phyloP scores from a whole-genome alignment of 2,113 vertebrate species.

The Xyliphius kryptos region DNA sequence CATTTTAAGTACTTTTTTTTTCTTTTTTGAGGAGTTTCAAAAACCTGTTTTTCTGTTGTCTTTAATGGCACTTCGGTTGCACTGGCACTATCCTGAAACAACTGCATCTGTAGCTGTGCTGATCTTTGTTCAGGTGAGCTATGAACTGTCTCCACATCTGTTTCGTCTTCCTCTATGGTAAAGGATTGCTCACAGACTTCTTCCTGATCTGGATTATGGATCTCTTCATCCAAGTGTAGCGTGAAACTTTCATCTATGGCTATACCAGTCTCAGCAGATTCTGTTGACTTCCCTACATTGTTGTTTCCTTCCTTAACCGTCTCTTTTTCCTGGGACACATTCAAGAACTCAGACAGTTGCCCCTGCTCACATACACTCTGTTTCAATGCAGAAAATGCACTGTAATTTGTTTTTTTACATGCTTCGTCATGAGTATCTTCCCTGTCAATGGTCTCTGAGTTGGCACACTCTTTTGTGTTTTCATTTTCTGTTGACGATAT shows the following conservation, averaged over 20 bases:
- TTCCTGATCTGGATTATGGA: background rate
- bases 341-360: background rate
- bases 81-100: background rate
- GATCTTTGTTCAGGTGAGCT: slow-evolving; percentile 21
- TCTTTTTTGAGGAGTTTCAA: slow-evolving; percentile 4
- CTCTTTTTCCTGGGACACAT: background rate
- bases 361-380: background rate
- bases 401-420: background rate
- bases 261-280: background rate
- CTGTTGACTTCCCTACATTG: background rate
- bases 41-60: background rate
- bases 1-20: slow-evolving; percentile 13
- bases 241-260: slow-evolving; percentile 4
- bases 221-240: background rate
- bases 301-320: too few relatives aligned
- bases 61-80: slow-evolving; percentile 2
- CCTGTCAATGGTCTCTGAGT: background rate
- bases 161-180: background rate
- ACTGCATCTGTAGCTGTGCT: background rate
- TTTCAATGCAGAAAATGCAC: background rate
- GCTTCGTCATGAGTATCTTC: background rate
- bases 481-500: slow-evolving; percentile 6
- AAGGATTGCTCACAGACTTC: background rate
- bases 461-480: background rate
- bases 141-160: background rate